Base-by-base conservation (phyloP, 2,113 vertebrate genomes). In the Phrynocephalus versicolor region DNA sequence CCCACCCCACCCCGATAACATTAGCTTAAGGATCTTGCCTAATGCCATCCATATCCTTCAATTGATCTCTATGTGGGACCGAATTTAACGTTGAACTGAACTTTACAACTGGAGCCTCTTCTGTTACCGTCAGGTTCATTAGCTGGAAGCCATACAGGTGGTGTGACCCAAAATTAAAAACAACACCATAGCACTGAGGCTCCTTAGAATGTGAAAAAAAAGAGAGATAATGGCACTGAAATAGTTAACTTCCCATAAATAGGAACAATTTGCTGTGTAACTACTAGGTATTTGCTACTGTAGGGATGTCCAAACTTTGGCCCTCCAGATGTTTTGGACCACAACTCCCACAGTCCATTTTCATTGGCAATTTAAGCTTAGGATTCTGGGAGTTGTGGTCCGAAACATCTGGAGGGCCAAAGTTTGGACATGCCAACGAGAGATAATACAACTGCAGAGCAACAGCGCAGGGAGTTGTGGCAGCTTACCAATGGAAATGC, bases 191-290 rank as follows among this genome's bases (percentile, higher is more conserved):
- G 45, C 21, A n/a, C n/a, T n/a, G n/a, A n/a, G 35, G 64, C 72
- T n/a, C 27, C 55, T 15, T 0, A 0, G 77, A 82, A 37, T 51
- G n/a, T 51, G 33, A 74, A 41, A n/a, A 57, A 62, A 64, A 41
- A n/a, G 51, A 62, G 58, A 84, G 80, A 69, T 79, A 57, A 0
- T 1, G 82, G 55, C 80, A 82, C 85, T 87, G 89, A 93, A 83
- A 62, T 89, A 85, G 74, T 84, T 70, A 81, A 85, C 79, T 67
- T 91, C 92, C 87, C 6, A 0, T 84, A 88, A 91, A 92, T 91
- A 90, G 90, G 92, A 91, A 94, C 83, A 75, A 18, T 51, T 51
- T 51, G 10, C 45, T 51, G 10, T 10, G 10, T 6, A 51, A 51
- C 45, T 51, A 51, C 45, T 51, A 51, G n/a, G n/a, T n/a, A n/a